phyloP scores from a whole-genome alignment of 2,113 vertebrate genomes.

The Mandrillus leucophaeus region DNA sequence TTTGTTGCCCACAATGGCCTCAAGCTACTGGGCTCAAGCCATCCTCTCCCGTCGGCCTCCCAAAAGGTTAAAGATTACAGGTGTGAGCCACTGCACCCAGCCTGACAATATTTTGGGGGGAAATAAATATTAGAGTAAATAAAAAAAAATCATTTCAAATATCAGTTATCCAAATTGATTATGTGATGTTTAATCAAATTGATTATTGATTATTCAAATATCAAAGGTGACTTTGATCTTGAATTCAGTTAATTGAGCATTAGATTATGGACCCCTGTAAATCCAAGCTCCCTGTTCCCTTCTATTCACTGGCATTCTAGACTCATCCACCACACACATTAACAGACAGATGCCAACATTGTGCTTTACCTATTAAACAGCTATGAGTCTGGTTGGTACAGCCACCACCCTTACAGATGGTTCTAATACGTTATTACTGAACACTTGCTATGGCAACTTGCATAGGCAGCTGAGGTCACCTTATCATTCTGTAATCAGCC shows the following conservation, averaged over 20 bases:
- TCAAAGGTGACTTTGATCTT: not conserved
- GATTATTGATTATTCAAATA: too few species aligned
- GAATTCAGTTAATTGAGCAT: not conserved
- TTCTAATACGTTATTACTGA: not conserved
- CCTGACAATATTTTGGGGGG: too few species aligned
- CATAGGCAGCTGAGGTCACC: not conserved
- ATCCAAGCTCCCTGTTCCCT: not conserved
- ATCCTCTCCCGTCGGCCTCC: too few species aligned
- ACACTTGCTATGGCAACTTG: not conserved
- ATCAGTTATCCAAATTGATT: too few species aligned
- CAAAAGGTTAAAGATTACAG: too few species aligned
- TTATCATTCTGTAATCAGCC: not conserved
- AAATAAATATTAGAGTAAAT: too few species aligned
- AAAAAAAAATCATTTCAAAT: too few species aligned
- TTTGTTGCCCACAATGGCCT: too few species aligned
- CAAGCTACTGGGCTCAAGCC: too few species aligned
- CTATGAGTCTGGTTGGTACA: not conserved
- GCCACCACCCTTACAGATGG: not conserved
- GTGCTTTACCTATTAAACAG: too few species aligned
- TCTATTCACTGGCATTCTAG: not conserved
- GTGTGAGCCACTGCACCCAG: too few species aligned
- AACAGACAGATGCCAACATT: rapidly evolving
- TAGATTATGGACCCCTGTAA: not conserved
- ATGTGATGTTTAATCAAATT: too few species aligned
- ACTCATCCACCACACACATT: not conserved